Percentiles rank a stretch among this genome's conserved stretches.
Conservation (phyloP, 2,888 invertebrate genomes). For the Thera britannica region DNA sequence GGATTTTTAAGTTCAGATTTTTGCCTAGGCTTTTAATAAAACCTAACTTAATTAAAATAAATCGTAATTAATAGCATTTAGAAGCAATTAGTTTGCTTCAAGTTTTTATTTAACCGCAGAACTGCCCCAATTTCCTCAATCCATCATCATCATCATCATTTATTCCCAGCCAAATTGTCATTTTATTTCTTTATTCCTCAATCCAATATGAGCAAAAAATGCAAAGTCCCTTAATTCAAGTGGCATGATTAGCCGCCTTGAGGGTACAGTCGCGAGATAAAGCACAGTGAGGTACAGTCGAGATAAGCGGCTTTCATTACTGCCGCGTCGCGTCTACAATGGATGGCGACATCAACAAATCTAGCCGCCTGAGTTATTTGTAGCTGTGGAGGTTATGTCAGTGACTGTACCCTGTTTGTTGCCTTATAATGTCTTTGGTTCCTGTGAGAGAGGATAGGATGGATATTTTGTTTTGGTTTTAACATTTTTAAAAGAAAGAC, state of each 20-base stretch:
- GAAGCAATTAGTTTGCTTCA: no score
- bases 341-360: constrained; percentile 72
- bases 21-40: no score
- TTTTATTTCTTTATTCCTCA: not conserved
- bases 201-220: constrained; percentile 39
- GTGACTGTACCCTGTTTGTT: constrained; percentile 50
- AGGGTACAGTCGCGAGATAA: constrained; percentile 58
- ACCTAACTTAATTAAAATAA: no score
- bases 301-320: constrained; percentile 77
- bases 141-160: no score
- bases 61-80: no score
- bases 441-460: not conserved
- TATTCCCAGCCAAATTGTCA: no score
- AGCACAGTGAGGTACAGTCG: constrained; percentile 63
- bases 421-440: constrained; percentile 18
- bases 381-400: constrained; percentile 61
- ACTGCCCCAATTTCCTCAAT: not conserved
- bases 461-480: not conserved
- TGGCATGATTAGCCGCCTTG: constrained; percentile 56
- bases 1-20: no score
- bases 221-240: constrained; percentile 42
- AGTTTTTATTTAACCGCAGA: not conserved
- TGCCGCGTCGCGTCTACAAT: constrained; percentile 68
- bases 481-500: not conserved
- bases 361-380: constrained; percentile 70